A percentile compares a stretch with the other conserved stretches of the same genome.
Evolutionary conservation across 2,888 invertebrate genomes (phyloP).

Genomic region (Drosophila nigritarsus): DNA sequence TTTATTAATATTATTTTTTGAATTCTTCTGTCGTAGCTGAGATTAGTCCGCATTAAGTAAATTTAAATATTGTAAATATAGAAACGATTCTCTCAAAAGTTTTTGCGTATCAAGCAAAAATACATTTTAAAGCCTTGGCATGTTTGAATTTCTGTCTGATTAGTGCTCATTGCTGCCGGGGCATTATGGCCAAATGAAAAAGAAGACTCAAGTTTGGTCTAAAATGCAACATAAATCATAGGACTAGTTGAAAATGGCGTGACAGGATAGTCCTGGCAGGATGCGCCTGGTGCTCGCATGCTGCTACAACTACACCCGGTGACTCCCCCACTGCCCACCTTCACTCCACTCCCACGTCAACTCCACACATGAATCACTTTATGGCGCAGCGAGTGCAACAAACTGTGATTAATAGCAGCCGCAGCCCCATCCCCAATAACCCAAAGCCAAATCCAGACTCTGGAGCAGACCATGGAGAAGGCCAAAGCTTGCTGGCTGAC

Average conservation of each 20-base stretch:
- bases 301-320: conserved; percentile 33
- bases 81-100: background rate
- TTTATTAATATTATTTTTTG: background rate
- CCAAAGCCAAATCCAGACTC: conserved; percentile 14
- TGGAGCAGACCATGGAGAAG: conserved; percentile 2
- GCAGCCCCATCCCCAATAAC: conserved; percentile 20
- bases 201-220: conserved; percentile 48
- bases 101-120: background rate
- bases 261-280: conserved; percentile 63
- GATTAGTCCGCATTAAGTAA: background rate
- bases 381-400: conserved; percentile 81
- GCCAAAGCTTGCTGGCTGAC: conserved; percentile 68
- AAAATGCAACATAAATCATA: conserved; percentile 78
- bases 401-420: conserved; percentile 81
- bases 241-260: conserved; percentile 63
- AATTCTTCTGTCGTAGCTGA: background rate
- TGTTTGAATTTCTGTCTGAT: conserved; percentile 31
- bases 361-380: conserved; percentile 72
- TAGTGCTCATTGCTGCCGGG: conserved; percentile 56
- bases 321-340: background rate
- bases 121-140: background rate
- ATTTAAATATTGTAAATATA: too few relatives aligned
- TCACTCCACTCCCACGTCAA: background rate
- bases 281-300: conserved; percentile 63
- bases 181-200: conserved; percentile 5